Evolutionary conservation across 2,797 vertebrate genomes (phyloP), one percentile per base, ranked within the genome.

Genomic region (Arrhamphus sclerolepis): DNA sequence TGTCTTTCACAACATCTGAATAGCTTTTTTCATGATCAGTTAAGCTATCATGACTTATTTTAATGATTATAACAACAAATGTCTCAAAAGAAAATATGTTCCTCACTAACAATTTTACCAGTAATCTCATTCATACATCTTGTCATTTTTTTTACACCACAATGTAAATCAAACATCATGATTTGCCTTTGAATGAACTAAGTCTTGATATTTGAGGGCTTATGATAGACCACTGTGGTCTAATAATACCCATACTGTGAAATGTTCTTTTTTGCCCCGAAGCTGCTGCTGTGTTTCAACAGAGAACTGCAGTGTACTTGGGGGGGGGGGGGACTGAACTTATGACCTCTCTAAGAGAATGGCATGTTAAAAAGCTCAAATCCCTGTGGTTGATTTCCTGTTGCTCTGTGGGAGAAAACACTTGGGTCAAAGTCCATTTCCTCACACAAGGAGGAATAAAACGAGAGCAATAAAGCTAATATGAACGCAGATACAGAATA

Each of bases 341-440:
- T 63, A n/a, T 1, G 51, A 81, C 69, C 65, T 57, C 43, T 19
- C 5, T 49, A 49, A 71, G 46, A 67, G 58, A 81, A 78, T 22
- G 57, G 59, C 42, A 84, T 75, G 67, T 80, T 77, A 62, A 63
- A 84, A 72, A 78, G 50, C 44, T 66, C 19, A 81, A 83, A 83
- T 86, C 75, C 71, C 71, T 78, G 59, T 56, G 41, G 70, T 72
- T 72, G 70, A 73, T 81, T 86, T 84, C 83, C 84, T 84, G 80
- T 70, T 75, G 55, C 56, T 56, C 58, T 74, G 62, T 73, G 74
- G 62, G 83, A 74, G 64, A 76, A 65, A 70, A 18, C 31, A 19
- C 46, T 48, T 1, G 28, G 66, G 62, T 68, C 53, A 81, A 79
- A 77, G 60, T 83, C 49, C 28, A 67, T 68, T 65, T 66, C 48